These are phyloP conservation scores for Brevimyrus niger DNA, from an alignment of 2,113 vertebrate species.

Conservation along the genomic window DNA sequence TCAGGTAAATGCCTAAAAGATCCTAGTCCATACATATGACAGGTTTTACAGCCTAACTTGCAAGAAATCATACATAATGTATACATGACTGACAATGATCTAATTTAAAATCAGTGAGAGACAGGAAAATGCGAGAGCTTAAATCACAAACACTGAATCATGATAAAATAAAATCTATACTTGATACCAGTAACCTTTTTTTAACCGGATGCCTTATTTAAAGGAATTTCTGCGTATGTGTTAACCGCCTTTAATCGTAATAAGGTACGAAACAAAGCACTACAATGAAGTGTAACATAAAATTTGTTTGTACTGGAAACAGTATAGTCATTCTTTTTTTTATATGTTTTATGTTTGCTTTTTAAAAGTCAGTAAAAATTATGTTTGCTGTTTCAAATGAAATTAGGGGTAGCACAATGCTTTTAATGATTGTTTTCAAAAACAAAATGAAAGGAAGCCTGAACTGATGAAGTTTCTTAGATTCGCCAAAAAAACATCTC, in stretches of 20 bases:
- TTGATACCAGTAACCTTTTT: not conserved
- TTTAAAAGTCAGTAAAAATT: conserved; percentile 5
- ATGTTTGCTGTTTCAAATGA: conserved; percentile 4
- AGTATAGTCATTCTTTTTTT: not conserved
- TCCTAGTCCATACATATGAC: not conserved
- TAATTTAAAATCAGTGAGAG: not conserved
- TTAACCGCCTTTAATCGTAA: not conserved
- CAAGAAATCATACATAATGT: not conserved
- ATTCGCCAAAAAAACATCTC: conserved; percentile 13
- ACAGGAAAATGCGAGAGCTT: not conserved
- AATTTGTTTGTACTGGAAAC: not conserved
- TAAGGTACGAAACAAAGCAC: not conserved
- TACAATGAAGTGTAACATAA: not conserved
- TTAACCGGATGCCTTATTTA: not conserved
- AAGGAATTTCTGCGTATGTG: not conserved
- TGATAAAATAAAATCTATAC: not conserved
- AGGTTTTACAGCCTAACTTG: not conserved
- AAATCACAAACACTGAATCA: not conserved
- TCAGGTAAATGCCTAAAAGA: not conserved
- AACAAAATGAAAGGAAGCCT: conserved; percentile 19
- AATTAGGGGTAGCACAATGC: conserved; percentile 14
- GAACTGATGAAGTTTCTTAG: conserved; percentile 14
- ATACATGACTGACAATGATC: not conserved
- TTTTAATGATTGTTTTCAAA: conserved; percentile 16
- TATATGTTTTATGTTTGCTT: not conserved